These are phyloP conservation scores for Mobula birostris DNA, from an alignment of 2,113 vertebrate species.

Conservation along the genomic window DNA sequence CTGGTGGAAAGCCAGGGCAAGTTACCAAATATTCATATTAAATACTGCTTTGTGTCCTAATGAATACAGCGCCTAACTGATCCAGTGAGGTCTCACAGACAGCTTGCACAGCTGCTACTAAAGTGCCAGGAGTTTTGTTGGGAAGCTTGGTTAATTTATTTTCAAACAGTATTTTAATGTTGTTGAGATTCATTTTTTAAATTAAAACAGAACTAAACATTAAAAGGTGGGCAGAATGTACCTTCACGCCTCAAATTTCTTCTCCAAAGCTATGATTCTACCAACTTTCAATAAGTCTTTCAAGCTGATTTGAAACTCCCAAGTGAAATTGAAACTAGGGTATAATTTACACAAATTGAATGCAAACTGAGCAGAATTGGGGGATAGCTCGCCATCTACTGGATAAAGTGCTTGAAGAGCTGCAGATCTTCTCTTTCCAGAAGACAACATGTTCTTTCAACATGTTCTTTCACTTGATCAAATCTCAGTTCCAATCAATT, in stretches of 20 bases:
- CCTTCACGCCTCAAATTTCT: neutral
- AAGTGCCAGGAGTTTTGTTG: conserved; percentile 8
- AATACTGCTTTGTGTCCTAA: conserved; percentile 29
- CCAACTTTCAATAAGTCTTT: neutral
- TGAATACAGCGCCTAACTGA: conserved; percentile 27
- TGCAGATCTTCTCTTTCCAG: neutral
- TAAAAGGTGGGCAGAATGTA: neutral
- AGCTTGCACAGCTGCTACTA: conserved; percentile 18
- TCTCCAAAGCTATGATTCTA: neutral
- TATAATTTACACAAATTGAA: neutral
- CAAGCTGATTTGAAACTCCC: neutral
- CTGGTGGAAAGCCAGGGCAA: conserved; percentile 24
- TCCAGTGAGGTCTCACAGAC: conserved; percentile 16
- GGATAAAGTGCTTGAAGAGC: neutral
- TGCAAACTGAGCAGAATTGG: neutral
- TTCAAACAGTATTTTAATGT: neutral
- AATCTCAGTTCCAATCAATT: neutral
- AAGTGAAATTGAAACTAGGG: neutral
- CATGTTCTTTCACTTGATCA: neutral
- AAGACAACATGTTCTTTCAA: neutral
- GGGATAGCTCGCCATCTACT: conserved; percentile 7
- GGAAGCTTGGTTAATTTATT: neutral
- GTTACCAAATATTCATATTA: conserved; percentile 33
- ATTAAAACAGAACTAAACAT: neutral
- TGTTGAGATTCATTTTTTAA: neutral